Base-by-base conservation (phyloP, 2,113 vertebrate species). In the Spea bombifrons region DNA sequence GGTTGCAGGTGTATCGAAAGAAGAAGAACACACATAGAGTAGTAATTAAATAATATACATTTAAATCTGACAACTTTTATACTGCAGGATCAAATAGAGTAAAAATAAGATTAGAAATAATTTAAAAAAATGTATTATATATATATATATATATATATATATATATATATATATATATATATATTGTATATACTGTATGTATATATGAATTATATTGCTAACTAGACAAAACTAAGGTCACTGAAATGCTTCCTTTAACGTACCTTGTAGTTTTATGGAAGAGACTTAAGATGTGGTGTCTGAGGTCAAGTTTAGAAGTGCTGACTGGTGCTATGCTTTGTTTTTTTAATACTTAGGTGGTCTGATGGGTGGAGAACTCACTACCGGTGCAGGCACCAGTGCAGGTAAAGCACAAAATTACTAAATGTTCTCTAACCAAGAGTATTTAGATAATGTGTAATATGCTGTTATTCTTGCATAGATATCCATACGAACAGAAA, bases 351-450 rank as follows among this genome's bases (percentile, higher is more conserved):
- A 83, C 79, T 0, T 87, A 99, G 97, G 97, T 95, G 96, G 97
- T 94, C 95, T 99, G 88, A 97, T 99, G 96, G 94, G 96, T 90
- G 95, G 97, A 88, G 97, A 99, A 94, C 96, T 98, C 88, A 93
- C 96, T 91, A 96, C 96, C 92, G 95, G 97, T 95, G 96, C 94
- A 89, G 97, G 97, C 94, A 97, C 96, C 95, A 98, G 97, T 93
- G 95, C 97, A 94, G 97, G 97, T 97, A 95, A 97, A 92, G 68
- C 71, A 74, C 61, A 76, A 66, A 69, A 59, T 59, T 7, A 10
- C 50, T 10, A 59, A 59, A 13, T 59, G 55, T 59, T 13, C 55
- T 59, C 9, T 59, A 59, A 59, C 55, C 55, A 59, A 12, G 4
- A 59, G 10, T 13, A 59, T 30, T 30, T 30, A 30, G 30, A 30